phyloP scores from a whole-genome alignment of 2,797 vertebrate species.

The Sebastolobus alascanus region DNA sequence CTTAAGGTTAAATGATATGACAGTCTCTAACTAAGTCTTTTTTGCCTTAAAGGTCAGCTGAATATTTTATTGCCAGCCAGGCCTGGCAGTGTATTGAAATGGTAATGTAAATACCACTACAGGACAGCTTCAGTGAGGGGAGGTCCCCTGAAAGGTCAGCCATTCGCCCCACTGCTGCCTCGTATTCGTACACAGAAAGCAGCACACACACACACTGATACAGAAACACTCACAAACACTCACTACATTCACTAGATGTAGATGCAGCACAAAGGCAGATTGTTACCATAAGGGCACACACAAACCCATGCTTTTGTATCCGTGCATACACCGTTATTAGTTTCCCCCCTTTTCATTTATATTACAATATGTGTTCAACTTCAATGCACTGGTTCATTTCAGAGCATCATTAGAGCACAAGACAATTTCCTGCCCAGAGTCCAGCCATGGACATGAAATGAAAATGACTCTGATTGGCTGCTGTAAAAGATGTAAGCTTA shows the following conservation, averaged over 20 bases:
- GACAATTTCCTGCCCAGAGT: constrained; percentile 65
- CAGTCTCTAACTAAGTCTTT: constrained; percentile 82
- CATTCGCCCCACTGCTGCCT: constrained; percentile 55
- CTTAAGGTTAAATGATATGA: constrained; percentile 88
- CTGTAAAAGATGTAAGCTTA: constrained; percentile 50
- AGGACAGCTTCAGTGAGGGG: constrained; percentile 80
- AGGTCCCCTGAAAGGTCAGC: constrained; percentile 83
- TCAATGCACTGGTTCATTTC: constrained; percentile 54
- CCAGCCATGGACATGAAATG: constrained; percentile 51
- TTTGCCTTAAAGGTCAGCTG: constrained; percentile 86
- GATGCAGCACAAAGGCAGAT: constrained; percentile 21
- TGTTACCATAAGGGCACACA: constrained; percentile 19
- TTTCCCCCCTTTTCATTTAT: constrained; percentile 47
- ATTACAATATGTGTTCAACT: constrained; percentile 53
- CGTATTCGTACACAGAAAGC: constrained; percentile 38
- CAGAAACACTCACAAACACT: constrained; percentile 10
- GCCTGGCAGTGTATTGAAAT: constrained; percentile 86
- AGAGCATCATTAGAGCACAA: constrained; percentile 66
- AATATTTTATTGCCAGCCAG: constrained; percentile 85
- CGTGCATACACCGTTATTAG: constrained; percentile 47
- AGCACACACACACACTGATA: not conserved
- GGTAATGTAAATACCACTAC: constrained; percentile 87
- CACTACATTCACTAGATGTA: constrained; percentile 4
- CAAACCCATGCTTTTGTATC: constrained; percentile 21
- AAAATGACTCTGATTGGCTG: constrained; percentile 60